Conservation (phyloP, 2,888 invertebrate species). For the Drosophila cyrtoloma region DNA sequence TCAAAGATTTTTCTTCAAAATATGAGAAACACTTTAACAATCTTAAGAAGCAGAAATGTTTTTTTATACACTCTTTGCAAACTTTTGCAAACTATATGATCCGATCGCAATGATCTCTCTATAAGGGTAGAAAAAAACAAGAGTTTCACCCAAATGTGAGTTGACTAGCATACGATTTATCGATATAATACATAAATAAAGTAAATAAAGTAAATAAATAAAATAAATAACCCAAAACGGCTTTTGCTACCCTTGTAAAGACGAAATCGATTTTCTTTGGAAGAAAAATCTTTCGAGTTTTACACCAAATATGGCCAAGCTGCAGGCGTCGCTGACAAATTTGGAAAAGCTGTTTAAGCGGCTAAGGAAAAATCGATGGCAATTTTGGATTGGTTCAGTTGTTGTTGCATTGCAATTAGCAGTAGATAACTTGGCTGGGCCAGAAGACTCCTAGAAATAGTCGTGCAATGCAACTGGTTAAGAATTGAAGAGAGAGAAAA, state of each 20-base stretch:
- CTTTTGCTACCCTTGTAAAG: neutral
- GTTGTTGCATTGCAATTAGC: slow-evolving; percentile 61
- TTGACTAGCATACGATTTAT: neutral
- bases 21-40: neutral
- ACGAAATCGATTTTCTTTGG: slow-evolving; percentile 23
- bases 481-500: neutral
- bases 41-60: neutral
- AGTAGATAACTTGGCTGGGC: slow-evolving; percentile 25
- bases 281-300: slow-evolving; percentile 35
- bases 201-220: neutral
- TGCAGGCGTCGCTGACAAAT: slow-evolving; percentile 36
- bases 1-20: neutral
- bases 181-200: neutral
- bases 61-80: neutral
- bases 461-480: slow-evolving; percentile 49
- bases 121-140: neutral
- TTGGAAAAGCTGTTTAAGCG: slow-evolving; percentile 42
- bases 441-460: slow-evolving; percentile 65
- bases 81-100: neutral
- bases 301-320: slow-evolving; percentile 36
- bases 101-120: neutral
- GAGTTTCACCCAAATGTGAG: neutral
- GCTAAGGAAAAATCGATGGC: slow-evolving; percentile 62
- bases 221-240: neutral
- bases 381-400: slow-evolving; percentile 34